A percentile compares a stretch with the other conserved stretches of the same genome.
These are phyloP conservation scores for Ceyx erithaca DNA, from an alignment of 2,797 vertebrate species.

Conservation along the genomic window DNA sequence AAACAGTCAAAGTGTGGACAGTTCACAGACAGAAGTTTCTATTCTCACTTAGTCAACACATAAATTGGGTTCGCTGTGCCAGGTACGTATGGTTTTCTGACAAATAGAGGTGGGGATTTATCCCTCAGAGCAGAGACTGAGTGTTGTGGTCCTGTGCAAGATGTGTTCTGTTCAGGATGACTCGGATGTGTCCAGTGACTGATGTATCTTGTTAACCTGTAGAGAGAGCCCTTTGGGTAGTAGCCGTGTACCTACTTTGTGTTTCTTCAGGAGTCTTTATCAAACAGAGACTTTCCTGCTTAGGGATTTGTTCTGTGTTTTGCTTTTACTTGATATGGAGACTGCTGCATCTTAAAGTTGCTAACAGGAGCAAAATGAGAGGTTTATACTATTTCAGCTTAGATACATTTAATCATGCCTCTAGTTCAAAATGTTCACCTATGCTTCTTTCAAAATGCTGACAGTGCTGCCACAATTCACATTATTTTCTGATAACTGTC, in stretches of 20 bases:
- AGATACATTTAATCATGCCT: not conserved
- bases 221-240: not conserved
- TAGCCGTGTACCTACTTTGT: not conserved
- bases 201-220: not conserved
- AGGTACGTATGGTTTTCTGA: conserved; percentile 78
- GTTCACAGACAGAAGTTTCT: conserved; percentile 96
- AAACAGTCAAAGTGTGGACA: conserved; percentile 94
- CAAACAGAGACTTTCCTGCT: not conserved
- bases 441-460: not conserved
- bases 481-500: not conserved
- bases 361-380: not conserved
- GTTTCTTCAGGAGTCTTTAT: not conserved
- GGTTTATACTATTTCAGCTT: not conserved
- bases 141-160: not conserved
- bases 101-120: not conserved
- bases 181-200: not conserved
- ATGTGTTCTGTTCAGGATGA: not conserved
- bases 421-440: not conserved
- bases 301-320: not conserved
- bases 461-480: not conserved
- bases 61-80: conserved; percentile 98
- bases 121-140: not conserved
- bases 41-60: conserved; percentile 93
- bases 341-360: not conserved
- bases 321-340: not conserved